Evolutionary conservation across 2,113 vertebrate genomes (phyloP).

Genomic region (Ifrita kowaldi): DNA sequence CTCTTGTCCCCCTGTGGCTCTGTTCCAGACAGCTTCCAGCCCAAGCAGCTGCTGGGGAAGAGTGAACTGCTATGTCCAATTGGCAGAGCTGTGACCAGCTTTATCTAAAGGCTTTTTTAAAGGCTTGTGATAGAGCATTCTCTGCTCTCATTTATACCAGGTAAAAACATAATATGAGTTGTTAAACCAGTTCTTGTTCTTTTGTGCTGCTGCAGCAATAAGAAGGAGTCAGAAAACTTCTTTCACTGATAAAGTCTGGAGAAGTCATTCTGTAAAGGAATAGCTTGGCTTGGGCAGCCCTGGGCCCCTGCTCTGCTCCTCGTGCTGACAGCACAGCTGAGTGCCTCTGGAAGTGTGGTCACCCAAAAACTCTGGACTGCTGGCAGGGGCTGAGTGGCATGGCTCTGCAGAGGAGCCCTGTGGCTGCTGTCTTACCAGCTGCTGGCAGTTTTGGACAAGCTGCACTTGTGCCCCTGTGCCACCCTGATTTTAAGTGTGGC

Average conservation of each 20-base stretch:
- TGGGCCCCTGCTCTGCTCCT: background rate
- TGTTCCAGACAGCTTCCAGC: background rate
- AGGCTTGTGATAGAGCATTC: background rate
- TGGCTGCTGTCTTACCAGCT: background rate
- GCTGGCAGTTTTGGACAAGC: background rate
- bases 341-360: background rate
- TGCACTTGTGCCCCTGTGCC: background rate
- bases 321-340: background rate
- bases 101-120: background rate
- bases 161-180: background rate
- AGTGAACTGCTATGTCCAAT: background rate
- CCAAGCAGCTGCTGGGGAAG: background rate
- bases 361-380: background rate
- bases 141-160: background rate
- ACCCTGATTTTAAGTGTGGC: background rate
- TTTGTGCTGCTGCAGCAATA: background rate
- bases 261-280: background rate
- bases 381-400: background rate
- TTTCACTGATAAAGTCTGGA: rapidly evolving
- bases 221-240: background rate
- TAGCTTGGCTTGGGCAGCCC: background rate
- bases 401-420: background rate
- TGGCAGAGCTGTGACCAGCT: background rate
- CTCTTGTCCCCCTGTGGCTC: background rate
- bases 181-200: background rate